A percentile compares a stretch with the other conserved stretches of the same genome.
Conservation (phyloP, 2,113 vertebrate genomes). For the Strix aluco region DNA sequence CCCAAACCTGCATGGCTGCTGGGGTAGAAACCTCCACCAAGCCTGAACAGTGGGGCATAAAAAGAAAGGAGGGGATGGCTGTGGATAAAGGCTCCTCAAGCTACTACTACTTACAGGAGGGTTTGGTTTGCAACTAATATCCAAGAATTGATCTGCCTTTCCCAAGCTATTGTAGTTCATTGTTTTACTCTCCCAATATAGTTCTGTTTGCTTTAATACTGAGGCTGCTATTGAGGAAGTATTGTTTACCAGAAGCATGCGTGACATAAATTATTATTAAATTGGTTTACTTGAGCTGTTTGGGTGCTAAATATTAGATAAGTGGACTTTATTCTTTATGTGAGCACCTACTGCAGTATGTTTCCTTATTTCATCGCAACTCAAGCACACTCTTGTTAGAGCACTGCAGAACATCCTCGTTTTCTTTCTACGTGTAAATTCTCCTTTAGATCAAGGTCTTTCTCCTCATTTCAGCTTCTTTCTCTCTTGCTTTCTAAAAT, state of each 20-base stretch:
- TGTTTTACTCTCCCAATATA: conserved; percentile 2
- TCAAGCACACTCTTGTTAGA: background rate
- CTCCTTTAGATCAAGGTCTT: background rate
- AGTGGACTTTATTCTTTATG: background rate
- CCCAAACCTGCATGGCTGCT: background rate
- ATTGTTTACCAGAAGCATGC: background rate
- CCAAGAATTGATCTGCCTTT: background rate
- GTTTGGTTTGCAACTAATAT: background rate
- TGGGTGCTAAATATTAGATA: background rate
- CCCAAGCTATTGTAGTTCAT: background rate
- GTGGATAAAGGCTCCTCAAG: background rate
- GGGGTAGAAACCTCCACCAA: background rate
- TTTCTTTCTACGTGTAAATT: background rate
- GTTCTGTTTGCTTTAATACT: conserved; percentile 11
- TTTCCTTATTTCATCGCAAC: background rate
- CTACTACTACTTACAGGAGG: background rate
- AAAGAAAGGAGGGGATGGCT: background rate
- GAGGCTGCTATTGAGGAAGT: background rate
- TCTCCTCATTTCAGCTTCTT: background rate
- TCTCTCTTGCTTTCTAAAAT: background rate
- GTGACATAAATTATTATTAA: background rate
- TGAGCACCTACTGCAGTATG: background rate
- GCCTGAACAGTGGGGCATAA: background rate
- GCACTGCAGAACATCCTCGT: background rate
- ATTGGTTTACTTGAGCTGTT: background rate